phyloP scores from a whole-genome alignment of 1,140 invertebrate genomes.

The Drosophila littoralis region DNA sequence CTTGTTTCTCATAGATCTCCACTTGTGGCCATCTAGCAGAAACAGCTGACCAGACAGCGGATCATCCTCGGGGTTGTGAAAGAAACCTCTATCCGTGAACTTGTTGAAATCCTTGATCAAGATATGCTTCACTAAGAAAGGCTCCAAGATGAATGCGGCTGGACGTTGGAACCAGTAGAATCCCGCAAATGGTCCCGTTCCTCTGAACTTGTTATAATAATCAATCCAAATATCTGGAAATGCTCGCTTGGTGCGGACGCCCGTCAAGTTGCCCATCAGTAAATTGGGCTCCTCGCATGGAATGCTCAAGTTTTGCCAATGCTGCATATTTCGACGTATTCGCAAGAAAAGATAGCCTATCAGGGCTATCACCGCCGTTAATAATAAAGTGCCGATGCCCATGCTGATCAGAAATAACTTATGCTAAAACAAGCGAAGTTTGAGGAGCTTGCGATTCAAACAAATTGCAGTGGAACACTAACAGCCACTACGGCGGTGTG shows the following conservation, averaged over 20 bases:
- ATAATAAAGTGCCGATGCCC: conserved; percentile 31
- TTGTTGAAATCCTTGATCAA: conserved; percentile 86
- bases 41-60: conserved; percentile 85
- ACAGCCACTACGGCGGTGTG: background rate
- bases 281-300: conserved; percentile 81
- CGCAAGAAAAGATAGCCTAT: conserved; percentile 36
- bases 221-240: conserved; percentile 54
- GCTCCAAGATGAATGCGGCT: conserved; percentile 85
- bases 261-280: conserved; percentile 70
- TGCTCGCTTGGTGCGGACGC: conserved; percentile 29
- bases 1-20: conserved; percentile 85
- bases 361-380: conserved; percentile 43
- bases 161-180: conserved; percentile 85
- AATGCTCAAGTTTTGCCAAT: conserved; percentile 84
- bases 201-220: conserved; percentile 76
- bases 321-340: conserved; percentile 35
- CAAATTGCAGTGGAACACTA: background rate
- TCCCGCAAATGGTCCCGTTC: conserved; percentile 76
- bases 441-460: background rate
- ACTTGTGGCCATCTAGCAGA: conserved; percentile 84
- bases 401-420: conserved; percentile 19
- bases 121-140: conserved; percentile 87
- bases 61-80: conserved; percentile 85
- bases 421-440: background rate
- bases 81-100: conserved; percentile 85